phyloP scores from a whole-genome alignment of 2,797 vertebrate genomes.

The Halcyon chelicuti region DNA sequence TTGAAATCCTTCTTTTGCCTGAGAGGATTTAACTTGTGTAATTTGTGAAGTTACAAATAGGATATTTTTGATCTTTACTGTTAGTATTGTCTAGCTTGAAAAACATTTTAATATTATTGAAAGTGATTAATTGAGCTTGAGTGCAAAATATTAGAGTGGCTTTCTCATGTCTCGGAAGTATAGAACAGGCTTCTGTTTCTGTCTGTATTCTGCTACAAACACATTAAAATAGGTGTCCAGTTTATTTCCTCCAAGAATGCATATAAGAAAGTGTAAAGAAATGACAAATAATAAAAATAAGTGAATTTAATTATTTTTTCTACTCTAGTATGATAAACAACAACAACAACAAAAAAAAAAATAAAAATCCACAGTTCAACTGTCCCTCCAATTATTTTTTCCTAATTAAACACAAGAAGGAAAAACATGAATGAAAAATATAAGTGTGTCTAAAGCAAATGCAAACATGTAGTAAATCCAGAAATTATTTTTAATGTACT shows the following conservation, averaged over 20 bases:
- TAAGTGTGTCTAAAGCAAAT: not conserved
- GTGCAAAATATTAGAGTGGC: not conserved
- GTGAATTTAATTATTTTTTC: not conserved
- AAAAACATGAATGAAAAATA: not conserved
- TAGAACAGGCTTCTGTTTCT: not conserved
- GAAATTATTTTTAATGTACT: rapidly evolving
- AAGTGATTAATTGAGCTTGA: not conserved
- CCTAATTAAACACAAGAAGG: not conserved
- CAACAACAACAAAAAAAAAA: too few species aligned
- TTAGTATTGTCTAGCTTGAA: not conserved
- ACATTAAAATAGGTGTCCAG: not conserved
- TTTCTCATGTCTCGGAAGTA: not conserved
- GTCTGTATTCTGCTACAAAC: not conserved
- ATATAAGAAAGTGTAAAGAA: not conserved
- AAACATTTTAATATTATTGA: not conserved
- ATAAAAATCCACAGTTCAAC: not conserved
- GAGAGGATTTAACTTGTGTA: not conserved
- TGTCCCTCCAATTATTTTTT: not conserved
- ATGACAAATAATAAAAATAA: not conserved
- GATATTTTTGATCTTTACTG: not conserved
- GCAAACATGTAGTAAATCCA: not conserved
- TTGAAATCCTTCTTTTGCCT: not conserved
- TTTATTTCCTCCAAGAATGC: not conserved
- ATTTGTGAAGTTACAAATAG: not conserved
- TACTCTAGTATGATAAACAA: not conserved